These are phyloP conservation scores for Semnopithecus entellus DNA, from an alignment of 2,113 vertebrate genomes.

Conservation along the genomic window DNA sequence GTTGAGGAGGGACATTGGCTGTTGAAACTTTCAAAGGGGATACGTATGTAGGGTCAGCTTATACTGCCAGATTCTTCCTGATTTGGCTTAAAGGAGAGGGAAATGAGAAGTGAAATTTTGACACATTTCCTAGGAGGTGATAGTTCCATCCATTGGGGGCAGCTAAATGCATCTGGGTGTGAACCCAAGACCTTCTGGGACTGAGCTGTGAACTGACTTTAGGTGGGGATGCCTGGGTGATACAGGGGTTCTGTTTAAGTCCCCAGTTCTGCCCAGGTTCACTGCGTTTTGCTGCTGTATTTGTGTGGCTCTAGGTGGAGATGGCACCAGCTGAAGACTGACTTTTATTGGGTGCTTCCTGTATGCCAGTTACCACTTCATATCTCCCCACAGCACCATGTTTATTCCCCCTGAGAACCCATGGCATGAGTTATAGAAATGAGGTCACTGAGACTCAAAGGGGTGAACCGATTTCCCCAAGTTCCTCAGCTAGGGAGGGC, in stretches of 20 bases:
- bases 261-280: not conserved
- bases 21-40: not conserved
- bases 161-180: not conserved
- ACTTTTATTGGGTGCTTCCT: not conserved
- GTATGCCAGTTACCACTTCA: not conserved
- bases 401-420: not conserved
- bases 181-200: not conserved
- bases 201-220: not conserved
- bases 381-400: not conserved
- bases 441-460: not conserved
- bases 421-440: not conserved
- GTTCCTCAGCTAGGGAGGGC: not conserved
- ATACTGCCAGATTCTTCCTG: not conserved
- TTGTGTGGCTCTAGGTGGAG: not conserved
- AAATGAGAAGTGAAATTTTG: not conserved
- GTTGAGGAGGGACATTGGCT: not conserved
- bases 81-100: not conserved
- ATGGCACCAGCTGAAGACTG: not conserved
- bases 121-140: not conserved
- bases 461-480: not conserved
- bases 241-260: rapidly evolving
- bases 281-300: not conserved
- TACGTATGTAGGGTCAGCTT: not conserved
- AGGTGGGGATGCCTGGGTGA: not conserved
- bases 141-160: not conserved